Evolutionary conservation across 2,113 vertebrate species (phyloP), one percentile per base, ranked within the genome.

Genomic region (Sturnira hondurensis): DNA sequence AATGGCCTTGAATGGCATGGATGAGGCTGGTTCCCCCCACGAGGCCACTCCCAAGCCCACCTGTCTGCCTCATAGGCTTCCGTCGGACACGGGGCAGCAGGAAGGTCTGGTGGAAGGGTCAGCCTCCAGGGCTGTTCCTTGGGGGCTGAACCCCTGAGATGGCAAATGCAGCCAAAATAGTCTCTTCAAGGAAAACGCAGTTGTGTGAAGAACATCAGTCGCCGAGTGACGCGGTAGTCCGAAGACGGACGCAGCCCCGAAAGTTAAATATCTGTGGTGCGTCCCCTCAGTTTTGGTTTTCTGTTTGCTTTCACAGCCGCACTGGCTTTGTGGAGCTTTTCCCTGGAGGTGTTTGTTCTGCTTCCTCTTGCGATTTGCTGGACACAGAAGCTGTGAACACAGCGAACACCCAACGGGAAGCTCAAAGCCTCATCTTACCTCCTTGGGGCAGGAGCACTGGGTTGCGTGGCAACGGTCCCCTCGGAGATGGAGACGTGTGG

Each of bases 181-280:
- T 81, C 56, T 77, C 86, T 90, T 68, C 58, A 38, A n/a, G 47
- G 71, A 67, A 85, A 67, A 50, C 43, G 45, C 54, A 63, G 45
- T 94, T 82, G 61, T 73, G 38, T 56, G 74, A 92, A 88, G 82
- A 73, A 45, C n/a, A 47, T 56, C 43, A 38, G 77, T 82, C 52
- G 61, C 73, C 15, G 24, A 24, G 54, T 82, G 45, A 77, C 88
- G 70, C 50, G 45, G 88, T 16, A 47, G n/a, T n/a, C 65, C 71
- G 47, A 19, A 90, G 31, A 47, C 9, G 65, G 70, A 76, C 33
- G 58, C 58, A 1, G 38, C 28, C 70, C 65, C 24, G 2, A 56
- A 68, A 58, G 68, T 83, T 84, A 80, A 76, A 76, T 38, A n/a
- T 89, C 74, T 52, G 38, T 65, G 61, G 86, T 68, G 43, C n/a